Conservation (phyloP, 64 coral and sea anemone genomes). For the Porites lutea region DNA sequence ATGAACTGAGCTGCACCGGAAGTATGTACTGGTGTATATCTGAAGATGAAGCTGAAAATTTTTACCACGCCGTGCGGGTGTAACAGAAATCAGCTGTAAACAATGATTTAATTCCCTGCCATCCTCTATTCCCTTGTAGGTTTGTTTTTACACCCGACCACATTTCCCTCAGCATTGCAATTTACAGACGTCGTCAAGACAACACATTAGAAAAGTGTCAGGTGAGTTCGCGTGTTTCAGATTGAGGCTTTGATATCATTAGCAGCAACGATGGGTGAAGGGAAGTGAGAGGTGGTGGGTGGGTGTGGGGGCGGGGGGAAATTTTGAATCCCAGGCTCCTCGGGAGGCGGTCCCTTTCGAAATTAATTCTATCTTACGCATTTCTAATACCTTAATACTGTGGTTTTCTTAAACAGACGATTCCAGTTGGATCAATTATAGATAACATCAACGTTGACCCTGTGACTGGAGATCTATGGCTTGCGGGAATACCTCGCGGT, state of each 20-base stretch:
- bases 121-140: slow-evolving; percentile 3
- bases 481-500: slow-evolving; percentile 20
- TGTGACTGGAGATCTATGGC: slow-evolving; percentile 58
- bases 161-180: neutral
- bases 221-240: slow-evolving; percentile 1
- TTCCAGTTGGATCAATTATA: slow-evolving; percentile 44
- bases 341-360: no score
- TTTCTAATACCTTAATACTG: neutral
- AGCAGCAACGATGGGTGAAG: neutral
- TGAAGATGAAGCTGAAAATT: no score
- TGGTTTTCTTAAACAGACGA: slow-evolving; percentile 35
- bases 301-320: no score
- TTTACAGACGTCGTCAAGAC: slow-evolving; percentile 69
- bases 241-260: no score
- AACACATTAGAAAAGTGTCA: slow-evolving; percentile 50
- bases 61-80: no score
- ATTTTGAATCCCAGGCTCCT: no score
- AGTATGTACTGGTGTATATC: no score
- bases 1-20: no score
- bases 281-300: neutral
- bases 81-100: no score
- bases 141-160: slow-evolving; percentile 47
- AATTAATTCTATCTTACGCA: neutral
- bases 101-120: no score
- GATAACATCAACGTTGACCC: slow-evolving; percentile 81